A percentile compares a stretch with the other conserved stretches of the same genome.
phyloP scores from a whole-genome alignment of 2,113 vertebrate genomes.

The Ranitomeya variabilis region DNA sequence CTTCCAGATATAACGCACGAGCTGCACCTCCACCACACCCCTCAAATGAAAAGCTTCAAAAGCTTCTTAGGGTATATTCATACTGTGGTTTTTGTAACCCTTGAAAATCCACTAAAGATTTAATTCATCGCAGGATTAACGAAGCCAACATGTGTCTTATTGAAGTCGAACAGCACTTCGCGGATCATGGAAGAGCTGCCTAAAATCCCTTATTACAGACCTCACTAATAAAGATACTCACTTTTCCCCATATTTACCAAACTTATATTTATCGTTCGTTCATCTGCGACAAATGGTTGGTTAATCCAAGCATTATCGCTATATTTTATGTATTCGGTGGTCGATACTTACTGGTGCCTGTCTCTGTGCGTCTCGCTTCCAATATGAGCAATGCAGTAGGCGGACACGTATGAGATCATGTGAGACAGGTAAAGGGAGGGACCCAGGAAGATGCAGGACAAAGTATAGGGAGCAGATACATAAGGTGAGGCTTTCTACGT shows the following conservation, averaged over 20 bases:
- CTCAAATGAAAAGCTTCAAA: neutral
- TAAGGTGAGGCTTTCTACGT: slow-evolving; percentile 12
- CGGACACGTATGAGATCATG: slow-evolving; percentile 27
- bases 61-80: neutral
- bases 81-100: too few species aligned
- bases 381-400: slow-evolving; percentile 32
- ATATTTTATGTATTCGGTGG: neutral
- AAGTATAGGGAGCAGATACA: neutral
- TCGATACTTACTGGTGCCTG: neutral
- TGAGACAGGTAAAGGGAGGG: slow-evolving; percentile 16
- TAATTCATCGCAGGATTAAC: neutral
- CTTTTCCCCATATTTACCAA: neutral
- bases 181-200: neutral
- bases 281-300: neutral
- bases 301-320: neutral
- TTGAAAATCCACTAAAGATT: too few species aligned
- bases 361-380: slow-evolving; percentile 1
- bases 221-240: neutral
- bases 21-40: neutral
- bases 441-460: slow-evolving; percentile 48
- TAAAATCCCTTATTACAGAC: neutral
- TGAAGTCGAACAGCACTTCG: neutral
- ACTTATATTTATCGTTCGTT: neutral
- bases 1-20: neutral
- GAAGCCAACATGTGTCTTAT: neutral